Evolutionary conservation across 2,888 invertebrate species (phyloP), one percentile per base, ranked within the genome.

Genomic region (Clistopyga incitator): DNA sequence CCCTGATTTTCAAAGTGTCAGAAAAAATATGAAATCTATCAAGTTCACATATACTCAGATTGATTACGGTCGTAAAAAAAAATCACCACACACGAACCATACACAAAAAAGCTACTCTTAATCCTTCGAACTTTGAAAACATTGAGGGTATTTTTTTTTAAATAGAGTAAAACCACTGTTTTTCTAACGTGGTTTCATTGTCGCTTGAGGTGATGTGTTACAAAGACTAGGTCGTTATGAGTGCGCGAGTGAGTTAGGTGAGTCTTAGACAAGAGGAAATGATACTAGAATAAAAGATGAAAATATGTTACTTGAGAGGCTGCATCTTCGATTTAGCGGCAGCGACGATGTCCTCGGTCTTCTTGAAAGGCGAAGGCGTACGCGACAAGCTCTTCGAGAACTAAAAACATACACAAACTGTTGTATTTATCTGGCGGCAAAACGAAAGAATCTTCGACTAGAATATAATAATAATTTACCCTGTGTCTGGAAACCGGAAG

Each of bases 361-460:
- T 96, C 84, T 97, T 95, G 93, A 97, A 97, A 59, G 97, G 97
- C 18, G 97, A 97, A 15, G 97, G 97, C 0, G 97, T 97, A 85
- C 97, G 95, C n/a, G 97, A 97, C 59, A 97, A 94, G 90, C 97
- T 97, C 91, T 95, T 95, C 25, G 96, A 96, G 92, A 95, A 96
- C 91, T 96, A 87, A 59, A 84, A 83, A 71, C 65, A 80, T 13
- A 61, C 11, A 59, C 13, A 29, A 45, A 68, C 29, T n/a, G 56
- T 50, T 65, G 15, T 68, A 15, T 50, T 64, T 54, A 13, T 34
- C 38, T n/a, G n/a, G 13, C 20, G 6, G 13, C 11, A 18, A 38
- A 23, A 10, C 13, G 11, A 18, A 23, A 15, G 38, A 23, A 8
- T 10, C 15, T 2, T 52, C 11, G 20, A 78, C 50, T 52, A 76